These are phyloP conservation scores for Gracilinanus agilis DNA, from an alignment of 2,113 vertebrate species.

Conservation along the genomic window DNA sequence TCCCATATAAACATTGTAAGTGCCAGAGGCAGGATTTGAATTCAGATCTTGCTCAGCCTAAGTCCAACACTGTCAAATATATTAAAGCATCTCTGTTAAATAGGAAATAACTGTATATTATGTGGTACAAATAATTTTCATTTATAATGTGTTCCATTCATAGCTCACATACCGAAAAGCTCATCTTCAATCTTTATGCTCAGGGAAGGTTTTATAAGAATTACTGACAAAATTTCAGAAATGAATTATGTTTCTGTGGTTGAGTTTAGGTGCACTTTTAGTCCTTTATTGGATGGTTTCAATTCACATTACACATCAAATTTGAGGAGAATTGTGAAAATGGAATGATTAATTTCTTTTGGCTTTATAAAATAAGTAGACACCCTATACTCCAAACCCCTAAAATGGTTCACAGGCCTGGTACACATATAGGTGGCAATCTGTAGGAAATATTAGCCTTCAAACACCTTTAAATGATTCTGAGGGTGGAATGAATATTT, in stretches of 20 bases:
- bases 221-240: constrained; percentile 26
- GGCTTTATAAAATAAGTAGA: neutral
- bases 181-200: neutral
- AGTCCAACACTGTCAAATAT: neutral
- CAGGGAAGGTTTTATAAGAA: neutral
- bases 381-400: neutral
- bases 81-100: neutral
- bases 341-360: neutral
- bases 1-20: neutral
- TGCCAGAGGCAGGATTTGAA: neutral
- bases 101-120: neutral
- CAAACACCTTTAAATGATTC: constrained; percentile 2
- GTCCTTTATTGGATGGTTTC: constrained; percentile 28
- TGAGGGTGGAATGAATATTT: neutral
- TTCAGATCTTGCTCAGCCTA: neutral
- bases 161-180: neutral
- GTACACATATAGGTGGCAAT: neutral
- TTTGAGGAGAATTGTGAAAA: neutral
- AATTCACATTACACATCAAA: constrained; percentile 34
- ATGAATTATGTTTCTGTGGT: neutral
- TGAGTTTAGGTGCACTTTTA: neutral
- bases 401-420: constrained; percentile 22
- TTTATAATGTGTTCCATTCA: constrained; percentile 6
- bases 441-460: neutral
- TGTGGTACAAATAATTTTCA: constrained; percentile 24